Evolutionary conservation across 2,797 vertebrate species (phyloP).

Genomic region (Malacoctenus gilli): DNA sequence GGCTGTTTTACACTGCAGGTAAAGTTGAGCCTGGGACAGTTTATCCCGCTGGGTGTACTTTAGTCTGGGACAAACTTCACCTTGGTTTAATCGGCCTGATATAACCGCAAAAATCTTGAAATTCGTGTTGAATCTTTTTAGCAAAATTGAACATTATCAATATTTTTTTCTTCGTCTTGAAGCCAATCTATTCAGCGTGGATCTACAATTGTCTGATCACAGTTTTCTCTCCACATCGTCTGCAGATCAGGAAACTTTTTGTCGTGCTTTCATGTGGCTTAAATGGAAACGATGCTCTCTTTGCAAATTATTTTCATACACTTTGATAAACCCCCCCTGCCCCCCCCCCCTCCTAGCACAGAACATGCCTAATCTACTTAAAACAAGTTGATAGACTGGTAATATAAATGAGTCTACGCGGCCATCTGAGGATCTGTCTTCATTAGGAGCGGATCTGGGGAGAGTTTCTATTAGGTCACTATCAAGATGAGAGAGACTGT

Average conservation of each 20-base stretch:
- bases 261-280: conserved; percentile 35
- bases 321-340: not conserved
- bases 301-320: conserved; percentile 47
- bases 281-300: conserved; percentile 37
- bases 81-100: too few species aligned
- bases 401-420: conserved; percentile 70
- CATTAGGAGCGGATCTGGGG: conserved; percentile 74
- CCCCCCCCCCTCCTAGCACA: conserved; percentile 20
- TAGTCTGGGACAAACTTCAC: too few species aligned
- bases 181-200: conserved; percentile 18
- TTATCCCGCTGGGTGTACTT: too few species aligned
- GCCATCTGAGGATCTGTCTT: conserved; percentile 77
- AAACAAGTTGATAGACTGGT: conserved; percentile 71
- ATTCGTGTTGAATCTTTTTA: not conserved
- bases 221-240: conserved; percentile 43
- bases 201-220: conserved; percentile 38
- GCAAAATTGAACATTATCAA: conserved; percentile 1
- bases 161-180: not conserved
- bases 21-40: too few species aligned
- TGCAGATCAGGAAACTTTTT: conserved; percentile 40
- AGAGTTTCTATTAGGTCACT: conserved; percentile 78
- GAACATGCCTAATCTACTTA: conserved; percentile 73
- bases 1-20: too few species aligned
- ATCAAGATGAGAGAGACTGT: conserved; percentile 74
- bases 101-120: not conserved